Evolutionary conservation across 1,140 invertebrate genomes (phyloP), one percentile per base, ranked within the genome.

Genomic region (Ceratosolen fusciceps): DNA sequence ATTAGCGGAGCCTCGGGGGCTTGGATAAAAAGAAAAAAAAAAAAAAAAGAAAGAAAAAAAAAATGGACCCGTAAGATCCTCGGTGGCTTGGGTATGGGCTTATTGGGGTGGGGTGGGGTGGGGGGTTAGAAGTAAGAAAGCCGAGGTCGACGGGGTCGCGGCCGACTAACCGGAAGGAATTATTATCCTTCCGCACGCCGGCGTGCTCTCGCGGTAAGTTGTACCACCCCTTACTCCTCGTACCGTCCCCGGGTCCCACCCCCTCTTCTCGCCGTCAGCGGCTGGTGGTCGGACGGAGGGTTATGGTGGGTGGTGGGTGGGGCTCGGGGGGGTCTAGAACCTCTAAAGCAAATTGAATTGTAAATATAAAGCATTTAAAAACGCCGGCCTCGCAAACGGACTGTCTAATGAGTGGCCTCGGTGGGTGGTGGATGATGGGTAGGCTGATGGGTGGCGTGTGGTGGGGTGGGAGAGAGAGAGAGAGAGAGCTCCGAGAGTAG

Each of bases 341-440:
- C 60, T 79, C 83, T 82, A 85, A 86, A 83, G 81, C 83, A 85
- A 88, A 88, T 88, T 88, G 87, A 88, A 87, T 88, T 88, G 87
- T 87, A 88, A 87, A 88, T 87, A 87, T 83, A 85, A 84, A 85
- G 82, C 85, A 82, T 86, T 88, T 85, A 86, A 87, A 87, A 87
- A 87, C 83, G 47, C 78, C 76, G 70, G 77, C 82, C 78, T 82
- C 80, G 80, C 84, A 84, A 86, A 85, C 85, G 83, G 84, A 85
- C 85, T 86, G 80, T 75, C 81, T 85, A 86, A 86, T 84, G 83
- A 86, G 83, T 82, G 81, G 80, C 79, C 71, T 47, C 7, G 43
- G 43, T 47, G 43, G 43, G 16, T 47, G 43, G 16, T 47, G 43
- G 43, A 47, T 47, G 43, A 16, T 9, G 8, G 43, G 43, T 7